These are phyloP conservation scores for Platygyra sinensis DNA, from an alignment of 64 coral and sea anemone species.

Conservation along the genomic window DNA sequence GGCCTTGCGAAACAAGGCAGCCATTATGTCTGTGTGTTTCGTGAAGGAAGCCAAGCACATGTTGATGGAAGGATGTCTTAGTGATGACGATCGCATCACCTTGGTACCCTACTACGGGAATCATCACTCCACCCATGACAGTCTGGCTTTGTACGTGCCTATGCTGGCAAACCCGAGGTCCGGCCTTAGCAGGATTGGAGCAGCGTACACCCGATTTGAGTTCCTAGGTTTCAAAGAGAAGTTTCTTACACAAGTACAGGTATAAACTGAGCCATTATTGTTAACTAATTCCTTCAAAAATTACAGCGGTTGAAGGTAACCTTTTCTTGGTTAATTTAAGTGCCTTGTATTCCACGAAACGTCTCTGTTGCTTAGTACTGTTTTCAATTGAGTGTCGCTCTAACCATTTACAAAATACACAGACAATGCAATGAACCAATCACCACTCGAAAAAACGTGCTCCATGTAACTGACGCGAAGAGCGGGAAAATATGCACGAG, in stretches of 20 bases:
- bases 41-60: slow-evolving; percentile 90
- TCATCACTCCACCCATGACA: slow-evolving; percentile 88
- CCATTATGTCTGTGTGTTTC: slow-evolving; percentile 86
- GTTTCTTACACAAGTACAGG: slow-evolving; percentile 81
- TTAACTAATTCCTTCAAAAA: background rate
- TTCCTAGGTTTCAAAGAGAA: slow-evolving; percentile 74
- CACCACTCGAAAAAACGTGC: too few relatives aligned
- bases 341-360: too few relatives aligned
- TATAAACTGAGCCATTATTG: background rate
- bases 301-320: background rate
- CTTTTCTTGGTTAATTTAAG: too few relatives aligned
- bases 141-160: slow-evolving; percentile 72
- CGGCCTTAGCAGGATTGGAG: slow-evolving; percentile 49
- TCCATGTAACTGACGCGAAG: too few relatives aligned
- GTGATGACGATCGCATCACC: slow-evolving; percentile 76
- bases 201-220: slow-evolving; percentile 59
- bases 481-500: too few relatives aligned
- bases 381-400: too few relatives aligned
- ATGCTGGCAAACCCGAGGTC: slow-evolving; percentile 57
- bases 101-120: slow-evolving; percentile 87
- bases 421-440: too few relatives aligned
- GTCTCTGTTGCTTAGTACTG: too few relatives aligned
- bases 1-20: slow-evolving; percentile 59
- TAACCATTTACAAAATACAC: too few relatives aligned
- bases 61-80: slow-evolving; percentile 78